These are phyloP conservation scores for Halcyon smyrnensis DNA, from an alignment of 2,797 vertebrate species.

Conservation along the genomic window DNA sequence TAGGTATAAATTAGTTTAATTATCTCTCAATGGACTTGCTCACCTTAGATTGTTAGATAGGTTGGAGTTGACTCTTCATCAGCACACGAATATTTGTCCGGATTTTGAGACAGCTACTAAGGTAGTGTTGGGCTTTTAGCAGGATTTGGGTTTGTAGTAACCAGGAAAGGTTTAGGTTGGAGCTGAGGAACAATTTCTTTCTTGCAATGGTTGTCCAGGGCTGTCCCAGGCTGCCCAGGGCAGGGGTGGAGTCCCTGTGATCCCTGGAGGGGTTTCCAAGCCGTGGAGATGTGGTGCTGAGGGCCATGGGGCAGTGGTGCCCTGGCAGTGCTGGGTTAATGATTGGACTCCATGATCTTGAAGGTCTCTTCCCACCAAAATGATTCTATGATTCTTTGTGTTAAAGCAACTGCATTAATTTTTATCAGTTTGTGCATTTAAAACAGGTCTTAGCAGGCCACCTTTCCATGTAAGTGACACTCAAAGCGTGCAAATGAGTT, in stretches of 20 bases:
- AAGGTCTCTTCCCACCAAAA: neutral
- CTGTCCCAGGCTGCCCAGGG: neutral
- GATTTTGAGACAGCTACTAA: neutral
- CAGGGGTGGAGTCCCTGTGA: neutral
- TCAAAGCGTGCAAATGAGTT: neutral
- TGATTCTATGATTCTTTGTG: neutral
- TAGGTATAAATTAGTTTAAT: neutral
- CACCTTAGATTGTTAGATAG: neutral
- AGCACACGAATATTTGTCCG: neutral
- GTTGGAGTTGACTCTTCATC: neutral
- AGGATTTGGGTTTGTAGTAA: neutral
- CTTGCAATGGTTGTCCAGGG: neutral
- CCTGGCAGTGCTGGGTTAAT: neutral
- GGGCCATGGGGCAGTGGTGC: neutral
- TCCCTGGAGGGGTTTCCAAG: neutral
- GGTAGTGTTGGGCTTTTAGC: neutral
- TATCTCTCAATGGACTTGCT: fast-evolving
- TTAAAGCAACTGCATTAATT: neutral
- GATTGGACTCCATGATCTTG: neutral
- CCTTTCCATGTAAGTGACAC: neutral
- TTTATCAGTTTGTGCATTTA: neutral
- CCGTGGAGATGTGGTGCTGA: neutral
- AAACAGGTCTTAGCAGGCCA: neutral
- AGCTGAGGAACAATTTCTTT: neutral
- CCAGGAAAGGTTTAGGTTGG: neutral